Conservation (phyloP, 2,113 vertebrate species). For the Isurus oxyrinchus region DNA sequence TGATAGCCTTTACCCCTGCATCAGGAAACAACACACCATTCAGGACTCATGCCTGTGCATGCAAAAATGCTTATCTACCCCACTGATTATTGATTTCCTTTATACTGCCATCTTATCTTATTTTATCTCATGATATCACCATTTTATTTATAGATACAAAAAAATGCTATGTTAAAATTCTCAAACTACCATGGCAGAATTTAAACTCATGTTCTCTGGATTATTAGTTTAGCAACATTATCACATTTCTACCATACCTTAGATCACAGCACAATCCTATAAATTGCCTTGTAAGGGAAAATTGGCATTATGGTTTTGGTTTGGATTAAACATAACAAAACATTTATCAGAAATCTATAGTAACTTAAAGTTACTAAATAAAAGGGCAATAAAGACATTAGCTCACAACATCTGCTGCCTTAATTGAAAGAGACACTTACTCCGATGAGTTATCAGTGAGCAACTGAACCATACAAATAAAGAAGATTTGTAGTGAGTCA, state of each 20-base stretch:
- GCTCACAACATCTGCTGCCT: not conserved
- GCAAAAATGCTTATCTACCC: not conserved
- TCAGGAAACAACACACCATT: not conserved
- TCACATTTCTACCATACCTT: no score
- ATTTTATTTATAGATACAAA: not conserved
- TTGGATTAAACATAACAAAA: not conserved
- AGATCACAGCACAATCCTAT: not conserved
- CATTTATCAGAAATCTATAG: not conserved
- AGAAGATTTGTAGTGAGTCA: not conserved
- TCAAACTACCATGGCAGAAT: not conserved
- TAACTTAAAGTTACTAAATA: not conserved
- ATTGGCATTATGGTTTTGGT: not conserved
- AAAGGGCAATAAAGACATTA: not conserved
- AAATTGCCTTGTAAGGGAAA: not conserved
- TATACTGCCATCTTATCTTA: not conserved
- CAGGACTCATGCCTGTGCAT: not conserved
- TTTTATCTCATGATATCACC: not conserved
- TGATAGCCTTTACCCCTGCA: not conserved
- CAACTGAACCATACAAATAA: not conserved
- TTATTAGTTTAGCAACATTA: not conserved
- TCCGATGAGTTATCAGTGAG: not conserved
- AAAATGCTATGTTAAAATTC: not conserved
- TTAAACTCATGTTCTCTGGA: not conserved
- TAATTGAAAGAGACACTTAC: not conserved
- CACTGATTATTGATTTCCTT: not conserved